Conservation (phyloP, 2,113 vertebrate species). For the Dolichotis patagonum region DNA sequence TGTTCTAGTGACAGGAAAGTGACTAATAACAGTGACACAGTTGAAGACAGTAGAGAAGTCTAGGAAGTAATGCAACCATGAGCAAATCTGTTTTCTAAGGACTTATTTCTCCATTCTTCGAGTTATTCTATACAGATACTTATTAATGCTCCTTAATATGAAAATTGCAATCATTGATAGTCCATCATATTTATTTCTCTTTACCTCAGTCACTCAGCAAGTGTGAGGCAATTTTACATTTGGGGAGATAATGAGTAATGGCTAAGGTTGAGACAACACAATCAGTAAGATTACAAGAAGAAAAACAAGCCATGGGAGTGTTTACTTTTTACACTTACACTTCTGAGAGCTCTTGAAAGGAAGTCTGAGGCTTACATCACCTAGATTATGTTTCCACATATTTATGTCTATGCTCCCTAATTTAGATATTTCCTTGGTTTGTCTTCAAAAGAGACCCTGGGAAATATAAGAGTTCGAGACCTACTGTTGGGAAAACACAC, state of each 20-base stretch:
- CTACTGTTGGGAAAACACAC: accelerated
- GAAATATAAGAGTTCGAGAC: not conserved
- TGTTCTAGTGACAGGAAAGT: not conserved
- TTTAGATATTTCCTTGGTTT: not conserved
- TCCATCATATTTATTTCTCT: not conserved
- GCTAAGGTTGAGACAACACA: not conserved
- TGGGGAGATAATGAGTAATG: not conserved
- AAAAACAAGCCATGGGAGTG: too few species aligned
- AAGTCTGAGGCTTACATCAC: not conserved
- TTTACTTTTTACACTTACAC: not conserved
- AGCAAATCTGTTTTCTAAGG: not conserved
- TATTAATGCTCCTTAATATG: not conserved
- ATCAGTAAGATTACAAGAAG: not conserved
- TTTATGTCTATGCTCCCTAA: not conserved
- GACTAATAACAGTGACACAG: not conserved
- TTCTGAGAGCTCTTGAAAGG: not conserved
- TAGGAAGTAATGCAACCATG: not conserved
- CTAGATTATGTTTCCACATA: not conserved
- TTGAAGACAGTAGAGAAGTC: not conserved
- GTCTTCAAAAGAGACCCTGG: not conserved
- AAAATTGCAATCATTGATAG: not conserved
- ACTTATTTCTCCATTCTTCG: not conserved
- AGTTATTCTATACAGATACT: not conserved
- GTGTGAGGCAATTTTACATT: not conserved
- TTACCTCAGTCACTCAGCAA: not conserved